phyloP scores from a whole-genome alignment of 2,888 invertebrate species.

The Steinernema hermaphroditum region DNA sequence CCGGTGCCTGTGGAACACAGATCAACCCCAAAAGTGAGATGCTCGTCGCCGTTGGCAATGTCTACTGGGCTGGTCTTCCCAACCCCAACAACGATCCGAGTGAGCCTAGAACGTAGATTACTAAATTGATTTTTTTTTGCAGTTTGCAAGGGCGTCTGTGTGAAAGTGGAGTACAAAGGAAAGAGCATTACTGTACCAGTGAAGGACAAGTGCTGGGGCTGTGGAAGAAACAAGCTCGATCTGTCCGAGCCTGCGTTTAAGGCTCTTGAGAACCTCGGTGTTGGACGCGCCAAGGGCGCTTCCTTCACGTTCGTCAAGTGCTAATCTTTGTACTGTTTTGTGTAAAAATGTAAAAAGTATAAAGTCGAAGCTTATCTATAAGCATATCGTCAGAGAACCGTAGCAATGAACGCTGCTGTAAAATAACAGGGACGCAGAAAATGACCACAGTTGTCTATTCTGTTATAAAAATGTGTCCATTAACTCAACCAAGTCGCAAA shows the following conservation, averaged over 20 bases:
- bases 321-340: background rate
- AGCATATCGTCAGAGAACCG: background rate
- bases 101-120: background rate
- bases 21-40: background rate
- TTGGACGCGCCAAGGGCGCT: background rate
- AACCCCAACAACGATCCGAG: conserved; percentile 18
- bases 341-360: background rate
- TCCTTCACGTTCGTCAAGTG: background rate
- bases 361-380: background rate
- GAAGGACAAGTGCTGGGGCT: conserved; percentile 35
- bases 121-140: background rate
- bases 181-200: conserved; percentile 34
- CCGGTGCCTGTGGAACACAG: conserved; percentile 25
- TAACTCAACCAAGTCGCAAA: background rate
- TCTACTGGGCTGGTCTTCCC: no score
- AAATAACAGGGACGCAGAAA: background rate
- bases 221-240: conserved; percentile 23
- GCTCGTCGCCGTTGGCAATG: conserved; percentile 6
- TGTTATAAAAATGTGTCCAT: background rate
- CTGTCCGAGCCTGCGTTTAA: background rate
- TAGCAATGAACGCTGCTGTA: background rate
- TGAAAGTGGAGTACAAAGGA: conserved; percentile 2
- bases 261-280: background rate
- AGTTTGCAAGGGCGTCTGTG: background rate
- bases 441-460: background rate